These are phyloP conservation scores for Pristionchus mayeri DNA, from an alignment of 2,888 invertebrate species.

Conservation along the genomic window DNA sequence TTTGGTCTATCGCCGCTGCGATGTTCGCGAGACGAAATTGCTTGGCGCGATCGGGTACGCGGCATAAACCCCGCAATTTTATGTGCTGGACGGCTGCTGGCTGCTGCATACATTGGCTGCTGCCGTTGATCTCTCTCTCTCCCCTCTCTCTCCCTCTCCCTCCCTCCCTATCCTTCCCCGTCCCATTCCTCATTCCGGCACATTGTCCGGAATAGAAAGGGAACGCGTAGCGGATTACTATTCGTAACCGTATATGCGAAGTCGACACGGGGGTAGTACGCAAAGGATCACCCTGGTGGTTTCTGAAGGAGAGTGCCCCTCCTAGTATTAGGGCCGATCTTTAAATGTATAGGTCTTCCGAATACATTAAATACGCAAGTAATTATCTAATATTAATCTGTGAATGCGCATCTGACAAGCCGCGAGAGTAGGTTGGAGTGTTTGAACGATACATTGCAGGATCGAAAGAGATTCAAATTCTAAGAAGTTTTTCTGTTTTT, in stretches of 20 bases:
- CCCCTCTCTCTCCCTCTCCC: background rate
- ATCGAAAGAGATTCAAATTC: no score
- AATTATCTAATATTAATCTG: no score
- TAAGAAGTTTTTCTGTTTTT: no score
- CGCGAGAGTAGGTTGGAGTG: no score
- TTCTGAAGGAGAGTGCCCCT: no score
- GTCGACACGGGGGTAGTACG: background rate
- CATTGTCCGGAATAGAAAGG: background rate
- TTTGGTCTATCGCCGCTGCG: background rate
- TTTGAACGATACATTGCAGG: no score
- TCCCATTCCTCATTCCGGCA: conserved; percentile 3
- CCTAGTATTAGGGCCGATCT: no score
- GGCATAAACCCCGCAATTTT: conserved; percentile 21
- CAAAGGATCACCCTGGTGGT: no score
- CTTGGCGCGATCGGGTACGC: background rate
- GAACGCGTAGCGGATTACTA: background rate
- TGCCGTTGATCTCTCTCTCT: background rate
- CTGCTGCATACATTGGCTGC: background rate
- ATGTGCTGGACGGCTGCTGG: no score
- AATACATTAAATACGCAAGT: no score
- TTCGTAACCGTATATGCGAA: background rate
- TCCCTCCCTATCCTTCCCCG: background rate
- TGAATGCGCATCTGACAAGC: no score
- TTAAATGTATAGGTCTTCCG: no score
- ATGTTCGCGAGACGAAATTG: conserved; percentile 2